Percentiles rank a stretch among this genome's conserved stretches.
Evolutionary conservation across 2,113 vertebrate species (phyloP).

Genomic region (Urocitellus parryii): DNA sequence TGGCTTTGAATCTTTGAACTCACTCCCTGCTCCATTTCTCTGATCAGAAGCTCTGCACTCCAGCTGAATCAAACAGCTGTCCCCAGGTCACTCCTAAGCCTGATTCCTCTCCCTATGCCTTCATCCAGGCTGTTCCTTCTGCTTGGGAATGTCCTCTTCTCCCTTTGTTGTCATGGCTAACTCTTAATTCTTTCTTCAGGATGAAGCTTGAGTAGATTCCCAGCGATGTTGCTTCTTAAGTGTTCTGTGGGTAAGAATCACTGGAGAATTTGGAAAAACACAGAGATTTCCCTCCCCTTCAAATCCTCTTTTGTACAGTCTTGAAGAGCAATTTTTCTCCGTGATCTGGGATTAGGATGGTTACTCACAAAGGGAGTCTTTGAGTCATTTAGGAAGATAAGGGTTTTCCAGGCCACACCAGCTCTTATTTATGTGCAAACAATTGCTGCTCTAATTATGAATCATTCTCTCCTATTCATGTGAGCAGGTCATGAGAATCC

Average conservation of each 20-base stretch:
- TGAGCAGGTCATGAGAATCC: slow-evolving; percentile 6
- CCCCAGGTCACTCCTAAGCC: not conserved
- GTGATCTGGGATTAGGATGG: not conserved
- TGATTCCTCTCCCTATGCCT: not conserved
- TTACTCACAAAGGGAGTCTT: not conserved
- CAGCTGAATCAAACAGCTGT: not conserved
- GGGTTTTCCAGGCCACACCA: not conserved
- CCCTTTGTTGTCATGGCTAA: not conserved
- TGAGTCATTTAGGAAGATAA: slow-evolving; percentile 22
- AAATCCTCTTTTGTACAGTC: not conserved
- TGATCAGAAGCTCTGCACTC: not conserved
- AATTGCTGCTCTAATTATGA: slow-evolving; percentile 22
- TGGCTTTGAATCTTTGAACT: not conserved
- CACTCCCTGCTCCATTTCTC: not conserved
- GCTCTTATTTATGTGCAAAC: slow-evolving; percentile 23
- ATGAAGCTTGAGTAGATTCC: not conserved
- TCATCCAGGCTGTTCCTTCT: not conserved
- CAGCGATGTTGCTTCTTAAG: not conserved
- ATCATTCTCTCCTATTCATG: not conserved
- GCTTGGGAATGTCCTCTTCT: not conserved
- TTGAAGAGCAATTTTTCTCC: slow-evolving; percentile 15
- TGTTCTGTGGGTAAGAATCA: not conserved
- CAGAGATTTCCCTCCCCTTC: not conserved
- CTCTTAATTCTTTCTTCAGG: not conserved
- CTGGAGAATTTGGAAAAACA: not conserved